These are phyloP conservation scores for Ferdinandea cuprea DNA, from an alignment of 2,888 invertebrate genomes.

Conservation along the genomic window DNA sequence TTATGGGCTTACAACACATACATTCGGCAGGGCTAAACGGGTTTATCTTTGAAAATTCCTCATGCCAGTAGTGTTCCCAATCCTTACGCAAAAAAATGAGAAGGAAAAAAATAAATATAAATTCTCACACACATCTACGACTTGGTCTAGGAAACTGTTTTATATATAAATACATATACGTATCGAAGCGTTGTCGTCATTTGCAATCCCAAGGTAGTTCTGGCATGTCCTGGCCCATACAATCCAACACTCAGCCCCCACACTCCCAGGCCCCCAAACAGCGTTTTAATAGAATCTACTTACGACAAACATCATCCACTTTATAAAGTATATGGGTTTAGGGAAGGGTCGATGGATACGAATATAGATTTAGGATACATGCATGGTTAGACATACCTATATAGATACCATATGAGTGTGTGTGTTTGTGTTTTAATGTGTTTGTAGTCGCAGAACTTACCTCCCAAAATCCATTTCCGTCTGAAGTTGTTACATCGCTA, in stretches of 20 bases:
- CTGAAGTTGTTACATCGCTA: conserved; percentile 89
- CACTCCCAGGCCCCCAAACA: background rate
- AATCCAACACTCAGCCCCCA: conserved; percentile 10
- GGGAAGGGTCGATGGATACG: background rate
- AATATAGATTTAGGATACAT: conserved; percentile 29
- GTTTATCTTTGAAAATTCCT: conserved; percentile 47
- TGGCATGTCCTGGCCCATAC: background rate
- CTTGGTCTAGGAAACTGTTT: conserved; percentile 17
- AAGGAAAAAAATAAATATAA: conserved; percentile 9
- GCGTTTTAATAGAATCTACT: conserved; percentile 63
- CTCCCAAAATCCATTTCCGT: conserved; percentile 94
- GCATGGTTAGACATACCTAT: conserved; percentile 12
- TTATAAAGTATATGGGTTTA: conserved; percentile 12
- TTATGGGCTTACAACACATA: conserved; percentile 55
- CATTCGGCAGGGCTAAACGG: conserved; percentile 40
- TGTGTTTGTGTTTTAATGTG: background rate
- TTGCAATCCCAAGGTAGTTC: too few relatives aligned
- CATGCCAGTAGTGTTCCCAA: conserved; percentile 20
- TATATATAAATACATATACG: conserved; percentile 33
- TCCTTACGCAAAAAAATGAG: conserved; percentile 27
- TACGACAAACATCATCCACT: conserved; percentile 57
- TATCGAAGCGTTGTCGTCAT: conserved; percentile 6
- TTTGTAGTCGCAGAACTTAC: conserved; percentile 83
- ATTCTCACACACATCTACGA: background rate
- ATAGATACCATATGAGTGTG: background rate